Base-by-base conservation (phyloP, 2,888 invertebrate genomes). In the Gisinianus flammeolus region DNA sequence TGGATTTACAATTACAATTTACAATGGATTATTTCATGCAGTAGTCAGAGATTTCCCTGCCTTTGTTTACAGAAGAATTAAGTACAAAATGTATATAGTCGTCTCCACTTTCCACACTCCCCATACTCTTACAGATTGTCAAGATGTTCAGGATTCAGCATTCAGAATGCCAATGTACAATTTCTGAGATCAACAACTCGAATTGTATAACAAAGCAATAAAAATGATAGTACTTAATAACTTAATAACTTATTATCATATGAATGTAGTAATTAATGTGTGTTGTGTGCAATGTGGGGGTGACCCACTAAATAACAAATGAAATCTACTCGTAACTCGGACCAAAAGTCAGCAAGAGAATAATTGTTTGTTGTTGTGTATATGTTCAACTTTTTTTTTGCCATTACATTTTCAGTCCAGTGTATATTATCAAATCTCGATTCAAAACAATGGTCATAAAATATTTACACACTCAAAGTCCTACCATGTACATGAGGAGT, bases 231-330 rank as follows among this genome's bases (percentile, higher is more conserved):
- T 22, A 44, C 52, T 44, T 16, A 44, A 44, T 44, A 44, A 16
- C 44, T 16, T 44, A 44, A 35, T 35, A 5, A 35, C 8, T 56
- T n/a, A 56, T 24, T 12, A 64, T 30, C 26, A 64, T 26, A 16
- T 64, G 64, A 30, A 64, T 26, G 30, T 30, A 64, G 22, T 69
- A 69, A 71, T 71, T 56, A 71, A 71, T 58, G 71, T 54, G 22
- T 10, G 19, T 44, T 44, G 44, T 44, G 44, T 44, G 44, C 44
- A 44, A 44, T 44, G 8, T 64, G 71, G 19, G 71, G 71, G 54
- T 58, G 71, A 30, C 44, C 56, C 58, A 8, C 24, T 71, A 71
- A 71, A 71, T 71, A 71, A 71, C 56, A 71, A 56, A 71, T 71
- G 56, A 71, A 71, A 31, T n/a, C 67, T 31, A 67, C 31, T 67